A percentile compares a stretch with the other conserved stretches of the same genome.
These are phyloP conservation scores for Coenobita brevimanus DNA, from an alignment of 1,140 invertebrate genomes.

Conservation along the genomic window DNA sequence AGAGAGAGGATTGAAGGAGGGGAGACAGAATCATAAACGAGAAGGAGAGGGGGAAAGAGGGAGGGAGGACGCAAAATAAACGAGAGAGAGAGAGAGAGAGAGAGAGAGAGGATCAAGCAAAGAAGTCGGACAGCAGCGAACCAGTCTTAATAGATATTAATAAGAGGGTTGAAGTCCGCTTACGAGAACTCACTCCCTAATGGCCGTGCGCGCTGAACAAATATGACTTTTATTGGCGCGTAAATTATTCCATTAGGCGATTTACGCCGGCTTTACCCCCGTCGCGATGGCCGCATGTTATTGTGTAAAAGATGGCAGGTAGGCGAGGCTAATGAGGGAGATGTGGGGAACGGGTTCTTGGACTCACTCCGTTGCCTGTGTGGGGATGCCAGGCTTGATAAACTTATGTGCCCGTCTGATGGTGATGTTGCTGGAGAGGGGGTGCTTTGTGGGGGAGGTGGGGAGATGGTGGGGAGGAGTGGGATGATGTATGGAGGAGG, in stretches of 20 bases:
- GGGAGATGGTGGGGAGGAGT: neutral
- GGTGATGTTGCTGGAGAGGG: too few relatives aligned
- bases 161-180: constrained; percentile 44
- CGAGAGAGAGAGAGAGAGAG: constrained; percentile 6
- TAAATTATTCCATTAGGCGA: constrained; percentile 61
- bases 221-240: constrained; percentile 59
- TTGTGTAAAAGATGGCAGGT: constrained; percentile 48
- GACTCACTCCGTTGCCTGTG: constrained; percentile 15
- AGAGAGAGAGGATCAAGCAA: neutral
- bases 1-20: neutral
- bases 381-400: constrained; percentile 13
- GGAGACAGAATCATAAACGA: neutral
- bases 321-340: neutral
- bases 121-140: constrained; percentile 28
- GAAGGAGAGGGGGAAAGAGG: neutral
- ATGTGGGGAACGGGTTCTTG: neutral
- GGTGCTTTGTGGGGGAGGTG: neutral
- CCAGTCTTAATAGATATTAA: constrained; percentile 58
- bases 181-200: constrained; percentile 32
- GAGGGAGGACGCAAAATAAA: neutral
- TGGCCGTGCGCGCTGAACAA: constrained; percentile 46
- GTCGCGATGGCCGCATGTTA: constrained; percentile 47
- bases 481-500: neutral
- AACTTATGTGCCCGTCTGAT: too few relatives aligned
- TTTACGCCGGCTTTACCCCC: constrained; percentile 53